phyloP scores from a whole-genome alignment of 2,888 invertebrate species.

The Diplolepis rosae region DNA sequence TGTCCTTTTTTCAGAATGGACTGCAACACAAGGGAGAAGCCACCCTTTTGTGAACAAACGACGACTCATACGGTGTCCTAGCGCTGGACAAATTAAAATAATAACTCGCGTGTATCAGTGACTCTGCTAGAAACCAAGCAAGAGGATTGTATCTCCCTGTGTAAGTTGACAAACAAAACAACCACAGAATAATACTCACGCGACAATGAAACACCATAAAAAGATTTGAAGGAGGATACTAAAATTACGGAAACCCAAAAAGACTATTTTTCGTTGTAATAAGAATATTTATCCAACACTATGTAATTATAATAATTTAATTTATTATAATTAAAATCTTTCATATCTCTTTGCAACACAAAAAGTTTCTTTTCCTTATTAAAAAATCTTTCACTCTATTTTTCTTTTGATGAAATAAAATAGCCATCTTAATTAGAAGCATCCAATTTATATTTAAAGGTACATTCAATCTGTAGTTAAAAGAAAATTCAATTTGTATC shows the following conservation, averaged over 20 bases:
- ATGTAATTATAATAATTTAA: not conserved
- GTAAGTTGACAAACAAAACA: constrained; percentile 37
- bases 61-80: constrained; percentile 32
- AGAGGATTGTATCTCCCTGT: constrained; percentile 42
- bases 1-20: constrained; percentile 21
- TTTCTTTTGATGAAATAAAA: not conserved
- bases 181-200: constrained; percentile 33
- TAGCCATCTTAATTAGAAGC: not conserved
- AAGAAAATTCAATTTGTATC: constrained; percentile 8
- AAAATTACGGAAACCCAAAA: constrained; percentile 15
- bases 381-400: not conserved
- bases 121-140: constrained; percentile 33
- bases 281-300: not conserved
- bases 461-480: not conserved
- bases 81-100: constrained; percentile 52
- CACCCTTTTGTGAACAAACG: constrained; percentile 36
- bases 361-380: not conserved
- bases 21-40: constrained; percentile 24
- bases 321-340: not conserved
- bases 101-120: constrained; percentile 51
- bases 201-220: constrained; percentile 27
- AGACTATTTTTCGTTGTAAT: too few species aligned
- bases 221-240: constrained; percentile 10
- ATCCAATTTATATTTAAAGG: constrained; percentile 15
- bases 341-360: too few species aligned